Evolutionary conservation across 2,888 invertebrate genomes (phyloP).

Genomic region (Plagiodera versicolora): DNA sequence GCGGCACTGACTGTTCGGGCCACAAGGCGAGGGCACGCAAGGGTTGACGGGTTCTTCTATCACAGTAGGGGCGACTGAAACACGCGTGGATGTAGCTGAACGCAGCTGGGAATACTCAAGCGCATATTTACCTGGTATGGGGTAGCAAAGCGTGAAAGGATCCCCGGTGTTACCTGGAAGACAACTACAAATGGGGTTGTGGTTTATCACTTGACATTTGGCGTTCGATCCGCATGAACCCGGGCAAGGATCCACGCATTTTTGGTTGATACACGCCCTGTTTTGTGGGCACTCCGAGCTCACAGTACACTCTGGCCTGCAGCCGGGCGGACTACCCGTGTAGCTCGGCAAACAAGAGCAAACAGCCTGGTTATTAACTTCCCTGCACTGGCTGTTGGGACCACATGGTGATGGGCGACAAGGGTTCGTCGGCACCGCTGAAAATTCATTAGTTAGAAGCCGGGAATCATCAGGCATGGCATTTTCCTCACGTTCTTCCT

Average conservation of each 20-base stretch:
- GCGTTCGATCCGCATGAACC: constrained; percentile 80
- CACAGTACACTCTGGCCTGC: constrained; percentile 81
- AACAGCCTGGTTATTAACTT: constrained; percentile 69
- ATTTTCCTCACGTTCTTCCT: constrained; percentile 35
- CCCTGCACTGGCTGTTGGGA: constrained; percentile 76
- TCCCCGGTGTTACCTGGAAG: constrained; percentile 73
- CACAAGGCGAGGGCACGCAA: constrained; percentile 54
- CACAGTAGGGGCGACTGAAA: constrained; percentile 34
- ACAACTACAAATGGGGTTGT: constrained; percentile 82
- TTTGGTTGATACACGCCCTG: constrained; percentile 79
- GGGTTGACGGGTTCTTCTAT: constrained; percentile 39
- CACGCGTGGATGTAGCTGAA: constrained; percentile 21
- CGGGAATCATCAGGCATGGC: neutral
- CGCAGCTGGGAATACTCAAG: neutral
- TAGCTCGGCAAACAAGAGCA: constrained; percentile 77
- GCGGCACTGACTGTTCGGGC: constrained; percentile 61
- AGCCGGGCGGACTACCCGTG: constrained; percentile 77
- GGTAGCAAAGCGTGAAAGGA: constrained; percentile 75
- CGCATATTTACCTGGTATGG: constrained; percentile 50
- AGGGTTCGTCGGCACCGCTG: constrained; percentile 50
- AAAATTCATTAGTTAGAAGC: constrained; percentile 4
- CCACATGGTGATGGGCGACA: constrained; percentile 82
- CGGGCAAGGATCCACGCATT: constrained; percentile 80
- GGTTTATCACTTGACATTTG: constrained; percentile 77
- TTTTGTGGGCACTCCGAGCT: constrained; percentile 80